phyloP scores from a whole-genome alignment of 2,797 vertebrate genomes.

The Cossypha dichroa region DNA sequence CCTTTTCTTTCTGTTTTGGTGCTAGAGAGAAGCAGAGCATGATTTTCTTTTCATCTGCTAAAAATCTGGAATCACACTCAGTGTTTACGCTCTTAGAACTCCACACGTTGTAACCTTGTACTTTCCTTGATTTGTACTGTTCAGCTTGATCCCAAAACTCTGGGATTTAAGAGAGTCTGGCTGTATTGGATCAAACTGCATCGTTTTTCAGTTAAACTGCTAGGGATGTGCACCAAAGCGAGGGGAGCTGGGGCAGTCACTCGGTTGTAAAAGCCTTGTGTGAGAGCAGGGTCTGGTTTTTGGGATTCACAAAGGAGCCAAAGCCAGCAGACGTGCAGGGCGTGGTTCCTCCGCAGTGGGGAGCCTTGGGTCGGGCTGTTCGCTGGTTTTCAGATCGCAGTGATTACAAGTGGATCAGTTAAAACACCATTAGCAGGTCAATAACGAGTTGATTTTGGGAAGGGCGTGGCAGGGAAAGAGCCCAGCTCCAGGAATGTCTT shows the following conservation, averaged over 20 bases:
- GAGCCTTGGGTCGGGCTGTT: background rate
- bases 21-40: slow-evolving; percentile 43
- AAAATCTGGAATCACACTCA: slow-evolving; percentile 28
- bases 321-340: background rate
- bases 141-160: background rate
- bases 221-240: background rate
- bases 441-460: background rate
- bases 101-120: background rate
- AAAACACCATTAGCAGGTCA: background rate
- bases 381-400: background rate
- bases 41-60: slow-evolving; percentile 28
- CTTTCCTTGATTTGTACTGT: background rate
- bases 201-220: background rate
- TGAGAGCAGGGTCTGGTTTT: background rate
- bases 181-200: background rate
- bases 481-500: background rate
- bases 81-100: background rate
- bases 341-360: background rate
- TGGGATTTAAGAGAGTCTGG: background rate
- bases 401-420: background rate
- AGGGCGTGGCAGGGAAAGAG: background rate
- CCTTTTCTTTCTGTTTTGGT: slow-evolving; percentile 37
- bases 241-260: background rate
- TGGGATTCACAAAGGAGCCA: background rate
- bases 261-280: background rate